phyloP scores from a whole-genome alignment of 2,888 invertebrate species.

The Stegana nigrithorax region DNA sequence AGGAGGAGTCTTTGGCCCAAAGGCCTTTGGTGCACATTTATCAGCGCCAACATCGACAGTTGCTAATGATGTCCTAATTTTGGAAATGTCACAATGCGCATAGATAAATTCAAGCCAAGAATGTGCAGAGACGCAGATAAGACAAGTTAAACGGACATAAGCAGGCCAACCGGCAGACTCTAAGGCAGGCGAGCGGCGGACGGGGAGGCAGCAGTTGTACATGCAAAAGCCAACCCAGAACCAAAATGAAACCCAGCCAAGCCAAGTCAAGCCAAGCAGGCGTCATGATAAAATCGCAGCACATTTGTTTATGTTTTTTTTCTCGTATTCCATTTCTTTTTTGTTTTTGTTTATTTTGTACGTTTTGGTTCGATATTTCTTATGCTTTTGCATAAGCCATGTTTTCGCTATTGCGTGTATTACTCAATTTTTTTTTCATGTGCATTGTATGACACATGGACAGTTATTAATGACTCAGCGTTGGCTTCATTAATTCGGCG shows the following conservation, averaged over 20 bases:
- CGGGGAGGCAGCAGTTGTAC: too few relatives aligned
- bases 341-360: not conserved
- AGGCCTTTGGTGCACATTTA: slow-evolving; percentile 41
- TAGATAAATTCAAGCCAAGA: slow-evolving; percentile 42
- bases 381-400: slow-evolving; percentile 19
- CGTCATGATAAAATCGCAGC: not conserved
- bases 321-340: not conserved
- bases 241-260: slow-evolving; percentile 11
- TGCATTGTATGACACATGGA: slow-evolving; percentile 55
- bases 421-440: not conserved
- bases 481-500: slow-evolving; percentile 50
- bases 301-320: not conserved
- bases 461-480: slow-evolving; percentile 56
- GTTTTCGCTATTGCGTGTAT: not conserved
- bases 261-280: not conserved
- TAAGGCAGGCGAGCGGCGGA: too few relatives aligned
- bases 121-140: not conserved
- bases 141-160: slow-evolving; percentile 1
- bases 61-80: slow-evolving; percentile 63
- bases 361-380: not conserved
- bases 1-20: too few relatives aligned
- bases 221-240: too few relatives aligned
- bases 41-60: slow-evolving; percentile 57
- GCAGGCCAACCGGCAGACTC: not conserved
- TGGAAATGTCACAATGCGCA: slow-evolving; percentile 50